Base-by-base conservation (phyloP, 1,140 invertebrate genomes). In the Zaprionus capensis region DNA sequence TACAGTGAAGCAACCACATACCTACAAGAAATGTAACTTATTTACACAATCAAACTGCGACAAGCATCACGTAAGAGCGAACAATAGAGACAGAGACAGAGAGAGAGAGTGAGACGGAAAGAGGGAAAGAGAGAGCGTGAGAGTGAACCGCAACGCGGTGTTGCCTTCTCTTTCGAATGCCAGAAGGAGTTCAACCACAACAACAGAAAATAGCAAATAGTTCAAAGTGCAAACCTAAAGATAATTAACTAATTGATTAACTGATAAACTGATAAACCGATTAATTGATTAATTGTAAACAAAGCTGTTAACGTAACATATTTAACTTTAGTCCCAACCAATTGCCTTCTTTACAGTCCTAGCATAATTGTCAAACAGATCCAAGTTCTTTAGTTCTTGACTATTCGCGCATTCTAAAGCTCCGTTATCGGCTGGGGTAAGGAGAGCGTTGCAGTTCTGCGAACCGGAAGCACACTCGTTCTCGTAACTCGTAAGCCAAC, bases 331-430 rank as follows among this genome's bases (percentile, higher is more conserved):
- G 59, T 73, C 64, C 71, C 70, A 72, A 72, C 64, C 68, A 78
- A 74, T 68, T 78, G 75, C 75, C 75, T 78, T 78, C 71, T 78
- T 78, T 78, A 74, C 75, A 78, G 70, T 62, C 57, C 49, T 77
- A 73, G 69, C 12, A 34, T 75, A 76, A 71, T 65, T 31, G 15
- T n/a, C 46, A 38, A 38, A 53, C 14, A 38, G 20, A 58, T n/a
- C 28, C 17, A 53, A 17, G 15, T 56, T 61, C 24, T 67, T 57
- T 34, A 56, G 55, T 56, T 56, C 34, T 4, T 49, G 15, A 49
- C 49, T 22, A 7, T 11, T 22, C 46, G 20, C 46, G 12, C 20
- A 51, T 24, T 46, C 41, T 46, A 2, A 0, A 17, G n/a, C 7
- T 46, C 41, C 41, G 41, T 15, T 46, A 7, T 46, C 41, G 41